Conservation (phyloP, 2,113 vertebrate genomes). For the Eptesicus fuscus region DNA sequence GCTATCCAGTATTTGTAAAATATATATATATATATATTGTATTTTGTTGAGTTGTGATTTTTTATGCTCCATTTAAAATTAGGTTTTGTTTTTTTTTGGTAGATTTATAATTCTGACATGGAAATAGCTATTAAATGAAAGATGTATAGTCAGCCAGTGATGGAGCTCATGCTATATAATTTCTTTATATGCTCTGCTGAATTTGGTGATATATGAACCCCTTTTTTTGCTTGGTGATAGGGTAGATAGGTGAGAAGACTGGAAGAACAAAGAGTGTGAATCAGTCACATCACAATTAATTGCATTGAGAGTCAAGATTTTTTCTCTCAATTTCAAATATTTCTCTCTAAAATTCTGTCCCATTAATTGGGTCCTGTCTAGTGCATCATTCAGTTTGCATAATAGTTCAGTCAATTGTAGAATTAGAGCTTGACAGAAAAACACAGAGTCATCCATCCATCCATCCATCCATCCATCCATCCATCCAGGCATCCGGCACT, state of each 20-base stretch:
- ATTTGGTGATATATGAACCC: background rate
- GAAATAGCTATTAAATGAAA: constrained; percentile 39
- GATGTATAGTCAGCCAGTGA: background rate
- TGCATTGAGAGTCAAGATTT: background rate
- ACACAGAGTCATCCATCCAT: accelerated
- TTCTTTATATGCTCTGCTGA: constrained; percentile 13
- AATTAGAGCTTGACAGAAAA: background rate
- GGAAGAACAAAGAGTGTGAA: accelerated
- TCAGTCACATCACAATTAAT: background rate
- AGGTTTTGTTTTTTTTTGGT: background rate
- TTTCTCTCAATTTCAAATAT: constrained; percentile 15
- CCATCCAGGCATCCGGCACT: too few relatives aligned
- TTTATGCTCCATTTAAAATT: constrained; percentile 38
- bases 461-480: accelerated
- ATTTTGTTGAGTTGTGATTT: constrained; percentile 49
- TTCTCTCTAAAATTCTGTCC: background rate
- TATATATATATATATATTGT: too few relatives aligned
- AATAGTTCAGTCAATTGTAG: background rate
- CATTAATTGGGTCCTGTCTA: background rate
- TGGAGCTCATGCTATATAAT: background rate
- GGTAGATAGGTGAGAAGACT: background rate
- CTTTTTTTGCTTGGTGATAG: background rate
- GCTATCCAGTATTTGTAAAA: constrained; percentile 17
- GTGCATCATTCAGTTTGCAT: background rate
- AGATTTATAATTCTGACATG: constrained; percentile 17